Evolutionary conservation across 2,888 invertebrate genomes (phyloP).

Genomic region (Ferdinandea cuprea): DNA sequence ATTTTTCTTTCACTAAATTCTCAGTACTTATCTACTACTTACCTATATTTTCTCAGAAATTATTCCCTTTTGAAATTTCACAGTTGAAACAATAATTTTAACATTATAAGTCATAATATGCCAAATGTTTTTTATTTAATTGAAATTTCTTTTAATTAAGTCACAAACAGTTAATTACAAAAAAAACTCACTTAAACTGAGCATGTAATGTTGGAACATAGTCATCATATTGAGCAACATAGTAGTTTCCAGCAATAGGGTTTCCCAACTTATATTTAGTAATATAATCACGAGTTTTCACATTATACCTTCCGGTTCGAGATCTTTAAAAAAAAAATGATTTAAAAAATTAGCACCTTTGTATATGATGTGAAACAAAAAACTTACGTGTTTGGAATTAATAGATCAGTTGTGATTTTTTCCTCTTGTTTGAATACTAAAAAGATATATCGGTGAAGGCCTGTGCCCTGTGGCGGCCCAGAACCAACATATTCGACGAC

Average conservation of each 20-base stretch:
- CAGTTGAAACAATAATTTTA: too few relatives aligned
- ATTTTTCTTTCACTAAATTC: too few relatives aligned
- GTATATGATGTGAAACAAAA: too few relatives aligned
- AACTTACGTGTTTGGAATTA: conserved; percentile 33
- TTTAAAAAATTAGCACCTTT: too few relatives aligned
- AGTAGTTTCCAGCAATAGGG: conserved; percentile 94
- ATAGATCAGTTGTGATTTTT: conserved; percentile 84
- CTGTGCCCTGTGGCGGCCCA: conserved; percentile 91
- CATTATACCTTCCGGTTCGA: conserved; percentile 84
- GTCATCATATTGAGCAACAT: conserved; percentile 85
- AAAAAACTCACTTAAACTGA: too few relatives aligned
- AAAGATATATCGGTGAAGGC: conserved; percentile 88
- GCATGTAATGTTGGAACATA: not conserved
- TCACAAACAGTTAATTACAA: too few relatives aligned
- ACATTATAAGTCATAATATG: too few relatives aligned
- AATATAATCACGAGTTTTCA: conserved; percentile 89
- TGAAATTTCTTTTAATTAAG: too few relatives aligned
- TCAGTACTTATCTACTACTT: too few relatives aligned
- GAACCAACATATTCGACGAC: conserved; percentile 92
- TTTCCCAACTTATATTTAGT: conserved; percentile 91
- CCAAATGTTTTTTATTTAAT: too few relatives aligned
- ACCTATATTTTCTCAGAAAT: too few relatives aligned
- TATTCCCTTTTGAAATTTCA: too few relatives aligned
- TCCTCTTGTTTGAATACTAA: conserved; percentile 87
- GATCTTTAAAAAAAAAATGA: conserved; percentile 78